phyloP scores from a whole-genome alignment of 2,888 invertebrate species.

The Lepidocyrtoides sp. region DNA sequence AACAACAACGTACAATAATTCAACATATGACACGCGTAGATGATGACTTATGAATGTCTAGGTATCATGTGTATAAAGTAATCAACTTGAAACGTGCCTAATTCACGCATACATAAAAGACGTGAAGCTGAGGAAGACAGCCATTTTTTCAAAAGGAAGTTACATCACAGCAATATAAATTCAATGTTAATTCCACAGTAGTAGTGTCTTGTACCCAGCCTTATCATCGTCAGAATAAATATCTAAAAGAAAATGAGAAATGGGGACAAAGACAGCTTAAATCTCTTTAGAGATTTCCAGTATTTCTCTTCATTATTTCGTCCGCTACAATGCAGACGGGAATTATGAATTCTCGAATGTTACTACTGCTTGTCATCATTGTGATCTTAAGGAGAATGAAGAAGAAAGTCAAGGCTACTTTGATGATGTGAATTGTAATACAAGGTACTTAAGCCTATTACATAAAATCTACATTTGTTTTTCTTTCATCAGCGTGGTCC shows the following conservation, averaged over 20 bases:
- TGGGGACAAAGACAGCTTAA: not conserved
- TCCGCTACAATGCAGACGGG: not conserved
- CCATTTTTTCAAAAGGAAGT: conserved; percentile 11
- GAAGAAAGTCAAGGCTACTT: not conserved
- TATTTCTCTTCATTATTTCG: conserved; percentile 37
- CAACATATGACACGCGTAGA: not conserved
- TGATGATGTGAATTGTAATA: not conserved
- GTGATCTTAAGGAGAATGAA: too few relatives aligned
- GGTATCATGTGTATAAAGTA: conserved; percentile 24
- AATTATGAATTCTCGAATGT: conserved; percentile 43
- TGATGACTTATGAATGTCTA: conserved; percentile 2
- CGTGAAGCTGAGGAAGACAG: conserved; percentile 20
- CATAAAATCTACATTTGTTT: conserved; percentile 35
- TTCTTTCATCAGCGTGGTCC: not conserved
- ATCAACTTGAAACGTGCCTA: conserved; percentile 66
- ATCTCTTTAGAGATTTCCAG: conserved; percentile 38
- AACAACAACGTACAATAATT: not conserved
- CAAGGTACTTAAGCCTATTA: conserved; percentile 63
- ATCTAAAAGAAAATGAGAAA: not conserved
- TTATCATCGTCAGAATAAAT: too few relatives aligned
- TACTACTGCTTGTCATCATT: not conserved
- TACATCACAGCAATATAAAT: not conserved
- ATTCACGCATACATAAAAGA: not conserved
- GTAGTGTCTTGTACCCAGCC: not conserved
- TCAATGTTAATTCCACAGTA: not conserved